Conservation (phyloP, 2,888 invertebrate species). For the Drosophila merina region DNA sequence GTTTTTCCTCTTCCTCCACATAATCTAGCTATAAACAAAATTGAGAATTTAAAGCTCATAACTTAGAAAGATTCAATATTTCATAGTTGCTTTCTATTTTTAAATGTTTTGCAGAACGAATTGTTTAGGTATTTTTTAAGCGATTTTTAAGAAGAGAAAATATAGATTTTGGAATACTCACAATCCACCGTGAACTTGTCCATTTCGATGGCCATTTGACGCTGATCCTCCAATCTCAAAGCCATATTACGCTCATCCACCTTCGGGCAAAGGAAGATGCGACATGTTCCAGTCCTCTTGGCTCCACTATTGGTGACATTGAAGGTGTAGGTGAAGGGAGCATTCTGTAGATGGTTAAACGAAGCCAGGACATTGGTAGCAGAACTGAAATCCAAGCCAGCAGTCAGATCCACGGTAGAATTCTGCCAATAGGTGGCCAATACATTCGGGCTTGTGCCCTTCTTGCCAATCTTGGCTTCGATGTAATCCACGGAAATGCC, state of each 20-base stretch:
- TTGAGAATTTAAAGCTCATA: no score
- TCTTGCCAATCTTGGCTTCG: constrained; percentile 63
- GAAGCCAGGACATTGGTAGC: constrained; percentile 87
- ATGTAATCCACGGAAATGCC: constrained; percentile 67
- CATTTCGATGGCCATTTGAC: constrained; percentile 87
- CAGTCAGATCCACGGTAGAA: constrained; percentile 91
- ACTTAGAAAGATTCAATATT: no score
- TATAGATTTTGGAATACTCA: constrained; percentile 83
- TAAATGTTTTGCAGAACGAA: not conserved
- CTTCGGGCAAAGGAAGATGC: constrained; percentile 88
- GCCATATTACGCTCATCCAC: constrained; percentile 87
- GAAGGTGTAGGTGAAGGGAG: constrained; percentile 88
- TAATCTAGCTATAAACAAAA: constrained; percentile 1
- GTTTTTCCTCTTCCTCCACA: not conserved
- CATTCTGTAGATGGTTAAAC: constrained; percentile 91
- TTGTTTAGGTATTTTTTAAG: not conserved
- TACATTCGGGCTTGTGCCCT: constrained; percentile 84
- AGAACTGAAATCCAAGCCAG: constrained; percentile 91
- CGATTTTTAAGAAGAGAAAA: not conserved
- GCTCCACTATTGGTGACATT: constrained; percentile 86
- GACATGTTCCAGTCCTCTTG: constrained; percentile 86
- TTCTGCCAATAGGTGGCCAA: constrained; percentile 91
- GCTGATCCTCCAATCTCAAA: constrained; percentile 86
- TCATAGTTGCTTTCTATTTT: not conserved
- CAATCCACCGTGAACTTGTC: constrained; percentile 87